phyloP scores from a whole-genome alignment of 2,113 vertebrate genomes.

The Channa argus region DNA sequence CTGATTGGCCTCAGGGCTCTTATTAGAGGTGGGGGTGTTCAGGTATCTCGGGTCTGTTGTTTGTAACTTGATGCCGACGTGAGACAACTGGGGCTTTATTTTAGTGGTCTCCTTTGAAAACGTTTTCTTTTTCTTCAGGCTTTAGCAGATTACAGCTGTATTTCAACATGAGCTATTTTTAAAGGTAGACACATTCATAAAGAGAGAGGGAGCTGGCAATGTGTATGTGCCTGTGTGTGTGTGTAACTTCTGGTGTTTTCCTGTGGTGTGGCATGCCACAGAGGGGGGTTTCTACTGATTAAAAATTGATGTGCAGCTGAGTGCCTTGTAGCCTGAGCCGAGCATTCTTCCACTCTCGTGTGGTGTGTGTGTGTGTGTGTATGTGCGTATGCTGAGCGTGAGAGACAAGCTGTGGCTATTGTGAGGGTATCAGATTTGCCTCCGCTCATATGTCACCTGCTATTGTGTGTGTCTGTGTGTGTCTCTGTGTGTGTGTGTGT shows the following conservation, averaged over 20 bases:
- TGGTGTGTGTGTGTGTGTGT: not conserved
- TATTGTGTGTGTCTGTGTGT: conserved; percentile 24
- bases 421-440: conserved; percentile 69
- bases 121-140: not conserved
- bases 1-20: conserved; percentile 40
- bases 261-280: conserved; percentile 44
- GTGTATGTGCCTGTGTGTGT: not conserved
- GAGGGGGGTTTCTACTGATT: conserved; percentile 71
- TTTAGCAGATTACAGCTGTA: conserved; percentile 25
- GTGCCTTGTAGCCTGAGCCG: conserved; percentile 63
- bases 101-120: conserved; percentile 7
- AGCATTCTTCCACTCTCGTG: conserved; percentile 71
- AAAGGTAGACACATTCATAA: conserved; percentile 21
- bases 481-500: conserved; percentile 2
- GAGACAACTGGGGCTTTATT: conserved; percentile 31
- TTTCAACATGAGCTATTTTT: conserved; percentile 47
- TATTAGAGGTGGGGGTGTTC: conserved; percentile 63
- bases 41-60: conserved; percentile 46
- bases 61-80: conserved; percentile 53
- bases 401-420: conserved; percentile 51
- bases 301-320: conserved; percentile 78
- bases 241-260: conserved; percentile 65
- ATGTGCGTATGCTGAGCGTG: conserved; percentile 5
- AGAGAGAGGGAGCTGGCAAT: conserved; percentile 6
- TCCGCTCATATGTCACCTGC: conserved; percentile 65